Conservation (phyloP, 1,140 invertebrate genomes). For the Lysiphlebus fabarum region DNA sequence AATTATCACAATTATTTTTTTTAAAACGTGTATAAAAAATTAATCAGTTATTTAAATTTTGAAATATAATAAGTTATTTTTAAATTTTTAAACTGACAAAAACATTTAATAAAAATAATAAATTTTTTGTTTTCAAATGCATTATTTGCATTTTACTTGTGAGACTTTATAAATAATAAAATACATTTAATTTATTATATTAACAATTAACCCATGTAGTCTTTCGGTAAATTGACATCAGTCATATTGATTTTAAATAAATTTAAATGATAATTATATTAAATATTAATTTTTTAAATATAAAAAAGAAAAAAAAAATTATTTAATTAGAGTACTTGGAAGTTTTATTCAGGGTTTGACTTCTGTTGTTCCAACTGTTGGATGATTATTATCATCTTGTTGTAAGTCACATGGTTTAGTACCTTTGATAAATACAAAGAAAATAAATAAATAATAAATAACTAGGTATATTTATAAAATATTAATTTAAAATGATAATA, state of each 20-base stretch:
- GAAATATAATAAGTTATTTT: too few relatives aligned
- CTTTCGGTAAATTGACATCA: conserved; percentile 11
- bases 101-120: too few relatives aligned
- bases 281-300: conserved; percentile 3
- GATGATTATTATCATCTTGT: conserved; percentile 15
- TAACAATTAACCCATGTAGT: not conserved
- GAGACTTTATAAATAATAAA: too few relatives aligned
- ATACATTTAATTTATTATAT: not conserved
- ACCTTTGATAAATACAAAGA: conserved; percentile 19
- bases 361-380: conserved; percentile 20
- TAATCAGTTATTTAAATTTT: too few relatives aligned
- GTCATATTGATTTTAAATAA: conserved; percentile 14
- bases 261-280: not conserved
- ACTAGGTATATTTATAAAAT: not conserved
- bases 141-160: too few relatives aligned
- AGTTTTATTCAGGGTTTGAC: conserved; percentile 22
- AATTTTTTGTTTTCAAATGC: too few relatives aligned
- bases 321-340: conserved; percentile 25
- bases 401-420: conserved; percentile 22
- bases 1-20: too few relatives aligned
- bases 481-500: not conserved
- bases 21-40: too few relatives aligned
- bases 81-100: too few relatives aligned
- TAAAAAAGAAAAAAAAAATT: conserved; percentile 15
- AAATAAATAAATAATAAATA: not conserved